Conservation (phyloP, 2,888 invertebrate species). For the Ectemnius cavifrons region DNA sequence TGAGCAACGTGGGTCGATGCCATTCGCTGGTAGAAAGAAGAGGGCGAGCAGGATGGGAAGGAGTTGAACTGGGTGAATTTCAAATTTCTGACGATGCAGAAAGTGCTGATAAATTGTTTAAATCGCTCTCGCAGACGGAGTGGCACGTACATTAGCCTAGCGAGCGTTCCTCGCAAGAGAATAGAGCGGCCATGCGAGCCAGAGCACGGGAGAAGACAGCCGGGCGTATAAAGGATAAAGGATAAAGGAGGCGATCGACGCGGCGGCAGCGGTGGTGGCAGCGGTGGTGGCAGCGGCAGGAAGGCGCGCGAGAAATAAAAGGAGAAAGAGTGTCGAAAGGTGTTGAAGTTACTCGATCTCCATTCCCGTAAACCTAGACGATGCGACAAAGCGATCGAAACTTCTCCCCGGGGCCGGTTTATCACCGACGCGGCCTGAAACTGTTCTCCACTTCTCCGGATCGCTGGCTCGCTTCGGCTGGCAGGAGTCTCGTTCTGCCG, state of each 20-base stretch:
- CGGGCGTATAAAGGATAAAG: constrained; percentile 3
- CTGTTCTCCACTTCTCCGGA: constrained; percentile 23
- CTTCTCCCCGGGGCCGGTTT: constrained; percentile 40
- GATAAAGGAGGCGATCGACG: not conserved
- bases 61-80: not conserved
- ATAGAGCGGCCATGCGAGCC: not conserved
- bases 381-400: constrained; percentile 60
- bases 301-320: constrained; percentile 6
- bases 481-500: not conserved
- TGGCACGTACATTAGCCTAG: constrained; percentile 9
- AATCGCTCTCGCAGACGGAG: constrained; percentile 26
- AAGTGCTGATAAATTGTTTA: constrained; percentile 20
- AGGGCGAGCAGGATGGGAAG: not conserved
- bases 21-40: not conserved
- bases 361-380: constrained; percentile 60
- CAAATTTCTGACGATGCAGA: constrained; percentile 24
- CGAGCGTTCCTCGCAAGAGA: not conserved
- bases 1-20: too few species aligned
- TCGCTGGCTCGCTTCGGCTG: not conserved
- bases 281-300: not conserved
- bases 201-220: constrained; percentile 1
- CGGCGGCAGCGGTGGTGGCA: too few species aligned
- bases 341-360: constrained; percentile 60
- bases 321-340: constrained; percentile 23
- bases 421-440: constrained; percentile 47